Conservation (phyloP, 2,888 invertebrate genomes). For the Ecdyonurus torrentis region DNA sequence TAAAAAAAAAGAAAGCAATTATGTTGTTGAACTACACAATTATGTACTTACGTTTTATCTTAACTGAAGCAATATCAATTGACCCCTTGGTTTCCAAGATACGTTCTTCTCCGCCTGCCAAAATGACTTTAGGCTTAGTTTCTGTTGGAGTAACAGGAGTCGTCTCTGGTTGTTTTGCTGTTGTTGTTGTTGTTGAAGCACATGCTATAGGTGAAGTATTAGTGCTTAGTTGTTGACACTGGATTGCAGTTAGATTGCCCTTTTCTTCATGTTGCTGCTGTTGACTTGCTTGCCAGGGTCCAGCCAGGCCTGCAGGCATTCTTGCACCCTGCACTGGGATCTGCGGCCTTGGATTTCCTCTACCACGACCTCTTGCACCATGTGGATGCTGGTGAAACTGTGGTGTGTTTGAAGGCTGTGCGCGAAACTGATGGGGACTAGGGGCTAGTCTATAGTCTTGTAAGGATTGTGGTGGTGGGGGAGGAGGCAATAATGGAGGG, state of each 20-base stretch:
- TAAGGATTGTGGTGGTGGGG: background rate
- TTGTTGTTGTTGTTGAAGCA: no score
- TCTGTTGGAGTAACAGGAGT: background rate
- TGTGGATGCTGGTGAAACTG: background rate
- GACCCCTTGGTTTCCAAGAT: background rate
- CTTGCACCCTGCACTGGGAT: background rate
- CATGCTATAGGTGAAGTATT: no score
- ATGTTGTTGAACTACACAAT: no score
- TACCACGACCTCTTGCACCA: background rate
- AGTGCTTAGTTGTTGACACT: no score
- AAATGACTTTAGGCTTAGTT: background rate
- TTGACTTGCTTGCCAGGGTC: background rate
- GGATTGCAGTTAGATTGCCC: no score
- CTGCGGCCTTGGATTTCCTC: background rate
- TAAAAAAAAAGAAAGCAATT: no score
- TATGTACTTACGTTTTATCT: background rate
- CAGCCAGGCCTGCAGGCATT: background rate
- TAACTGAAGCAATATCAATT: background rate
- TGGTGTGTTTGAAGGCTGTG: background rate
- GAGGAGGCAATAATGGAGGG: background rate
- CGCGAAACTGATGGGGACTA: no score
- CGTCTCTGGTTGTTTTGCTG: background rate
- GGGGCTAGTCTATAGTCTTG: no score
- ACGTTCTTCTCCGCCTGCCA: background rate
- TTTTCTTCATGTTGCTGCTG: no score